Base-by-base conservation (phyloP, 2,797 vertebrate genomes). In the Macropodus opercularis region DNA sequence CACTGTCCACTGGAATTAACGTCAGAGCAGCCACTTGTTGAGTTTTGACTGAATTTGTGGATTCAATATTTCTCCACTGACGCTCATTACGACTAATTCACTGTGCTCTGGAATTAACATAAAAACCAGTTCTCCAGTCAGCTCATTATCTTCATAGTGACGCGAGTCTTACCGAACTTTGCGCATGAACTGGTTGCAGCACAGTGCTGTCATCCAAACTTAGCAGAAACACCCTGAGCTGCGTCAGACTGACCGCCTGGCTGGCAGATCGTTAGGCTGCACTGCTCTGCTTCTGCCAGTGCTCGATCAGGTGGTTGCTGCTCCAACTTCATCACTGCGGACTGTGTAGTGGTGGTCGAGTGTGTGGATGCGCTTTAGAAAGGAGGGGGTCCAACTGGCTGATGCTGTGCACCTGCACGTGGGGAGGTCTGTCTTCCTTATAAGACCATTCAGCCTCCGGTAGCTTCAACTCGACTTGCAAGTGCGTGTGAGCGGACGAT, bases 401-500 rank as follows among this genome's bases (percentile, higher is more conserved):
- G 65, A 60, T 54, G 57, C 70, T 53, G 21, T 57, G 54, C 75
- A 86, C 73, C 79, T 84, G 79, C 80, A 83, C 61, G 79, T 83
- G 65, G 68, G 59, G 48, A 76, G 72, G 65, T 69, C 81, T 48
- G 60, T 52, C 57, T 69, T 43, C 56, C 42, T 42, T 27, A 12
- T 39, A 27, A 53, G 38, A 47, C 43, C 69, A 57, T n/a, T 26
- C 68, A 70, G 60, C 56, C 59, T 69, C 42, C 69, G 34, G 34
- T 59, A 60, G 50, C 60, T 32, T 59, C 68, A 72, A 67, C 54
- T 34, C 53, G 43, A 26, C 44, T 24, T 31, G 65, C 43, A 40
- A 39, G 27, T 29, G 29, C 44, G 18, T 57, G 40, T 14, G 35
- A 41, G 32, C 17, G 66, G 79, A 92, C 82, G 69, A 95, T 96